Conservation (phyloP, 2,113 vertebrate species). For the Limanda limanda region DNA sequence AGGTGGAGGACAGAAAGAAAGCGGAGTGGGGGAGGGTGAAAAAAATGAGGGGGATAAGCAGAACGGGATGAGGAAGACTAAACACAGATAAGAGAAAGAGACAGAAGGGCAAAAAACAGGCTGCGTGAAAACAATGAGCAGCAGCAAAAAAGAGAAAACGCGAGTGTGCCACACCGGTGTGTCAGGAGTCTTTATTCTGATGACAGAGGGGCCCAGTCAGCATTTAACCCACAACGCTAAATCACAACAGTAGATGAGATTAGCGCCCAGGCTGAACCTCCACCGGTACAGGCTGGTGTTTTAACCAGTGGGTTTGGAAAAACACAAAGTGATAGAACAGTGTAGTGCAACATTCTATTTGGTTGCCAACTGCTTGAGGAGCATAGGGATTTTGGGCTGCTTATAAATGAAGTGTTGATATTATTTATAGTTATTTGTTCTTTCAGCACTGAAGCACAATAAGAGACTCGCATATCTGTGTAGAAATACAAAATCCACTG, state of each 20-base stretch:
- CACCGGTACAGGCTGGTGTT: neutral
- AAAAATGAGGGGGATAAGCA: slow-evolving; percentile 32
- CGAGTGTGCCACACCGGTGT: slow-evolving; percentile 22
- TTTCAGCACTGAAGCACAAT: neutral
- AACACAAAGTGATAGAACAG: neutral
- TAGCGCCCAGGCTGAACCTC: neutral
- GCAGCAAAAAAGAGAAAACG: slow-evolving; percentile 31
- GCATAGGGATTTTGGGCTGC: neutral
- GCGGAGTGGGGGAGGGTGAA: slow-evolving; percentile 1
- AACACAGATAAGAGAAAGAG: slow-evolving; percentile 47
- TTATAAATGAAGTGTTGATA: neutral
- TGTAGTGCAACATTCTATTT: neutral
- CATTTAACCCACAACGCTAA: slow-evolving; percentile 31
- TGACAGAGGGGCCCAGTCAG: slow-evolving; percentile 49
- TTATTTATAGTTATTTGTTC: neutral
- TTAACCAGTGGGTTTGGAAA: neutral
- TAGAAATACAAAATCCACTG: neutral
- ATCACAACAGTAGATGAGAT: slow-evolving; percentile 33
- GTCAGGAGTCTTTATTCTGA: slow-evolving; percentile 58
- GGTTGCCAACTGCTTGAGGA: neutral
- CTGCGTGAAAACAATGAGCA: slow-evolving; percentile 30
- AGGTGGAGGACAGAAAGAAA: slow-evolving; percentile 17
- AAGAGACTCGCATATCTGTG: neutral
- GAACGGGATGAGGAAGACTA: slow-evolving; percentile 40
- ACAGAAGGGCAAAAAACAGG: slow-evolving; percentile 26